Conservation (phyloP, 1,140 invertebrate genomes). For the Parapsyche elsis region DNA sequence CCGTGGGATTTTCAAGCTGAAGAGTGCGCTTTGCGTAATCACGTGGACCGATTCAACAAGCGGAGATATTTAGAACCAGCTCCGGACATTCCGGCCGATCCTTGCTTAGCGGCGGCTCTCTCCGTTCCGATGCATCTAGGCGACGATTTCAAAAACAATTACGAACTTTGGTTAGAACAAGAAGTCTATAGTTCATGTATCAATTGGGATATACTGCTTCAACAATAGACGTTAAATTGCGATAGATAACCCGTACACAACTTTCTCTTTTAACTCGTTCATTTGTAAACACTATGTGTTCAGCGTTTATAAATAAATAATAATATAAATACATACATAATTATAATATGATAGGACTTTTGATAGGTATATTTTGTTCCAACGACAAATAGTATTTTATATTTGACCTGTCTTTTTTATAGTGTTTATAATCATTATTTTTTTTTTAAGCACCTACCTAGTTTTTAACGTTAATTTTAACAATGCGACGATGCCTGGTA, state of each 20-base stretch:
- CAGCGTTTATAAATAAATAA: conserved; percentile 3
- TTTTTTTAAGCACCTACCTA: no score
- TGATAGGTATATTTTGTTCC: no score
- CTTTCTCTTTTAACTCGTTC: neutral
- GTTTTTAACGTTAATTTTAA: no score
- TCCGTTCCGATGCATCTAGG: conserved; percentile 75
- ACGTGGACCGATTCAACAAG: conserved; percentile 96
- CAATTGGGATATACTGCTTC: conserved; percentile 75
- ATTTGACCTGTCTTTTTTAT: no score
- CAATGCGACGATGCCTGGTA: no score
- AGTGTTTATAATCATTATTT: no score
- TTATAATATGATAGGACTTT: no score
- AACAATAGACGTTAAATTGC: no score
- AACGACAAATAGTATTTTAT: no score
- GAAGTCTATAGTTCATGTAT: conserved; percentile 93
- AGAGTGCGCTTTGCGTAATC: conserved; percentile 92
- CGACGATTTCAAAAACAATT: conserved; percentile 96
- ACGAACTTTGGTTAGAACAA: conserved; percentile 95
- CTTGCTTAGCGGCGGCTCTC: conserved; percentile 50
- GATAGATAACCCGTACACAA: neutral
- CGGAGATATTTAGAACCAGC: conserved; percentile 78
- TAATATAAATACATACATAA: neutral
- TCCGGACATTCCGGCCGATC: conserved; percentile 38
- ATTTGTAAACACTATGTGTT: conserved; percentile 33
- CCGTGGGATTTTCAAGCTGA: conserved; percentile 99